phyloP scores from a whole-genome alignment of 2,113 vertebrate species.

The Centrocercus urophasianus region DNA sequence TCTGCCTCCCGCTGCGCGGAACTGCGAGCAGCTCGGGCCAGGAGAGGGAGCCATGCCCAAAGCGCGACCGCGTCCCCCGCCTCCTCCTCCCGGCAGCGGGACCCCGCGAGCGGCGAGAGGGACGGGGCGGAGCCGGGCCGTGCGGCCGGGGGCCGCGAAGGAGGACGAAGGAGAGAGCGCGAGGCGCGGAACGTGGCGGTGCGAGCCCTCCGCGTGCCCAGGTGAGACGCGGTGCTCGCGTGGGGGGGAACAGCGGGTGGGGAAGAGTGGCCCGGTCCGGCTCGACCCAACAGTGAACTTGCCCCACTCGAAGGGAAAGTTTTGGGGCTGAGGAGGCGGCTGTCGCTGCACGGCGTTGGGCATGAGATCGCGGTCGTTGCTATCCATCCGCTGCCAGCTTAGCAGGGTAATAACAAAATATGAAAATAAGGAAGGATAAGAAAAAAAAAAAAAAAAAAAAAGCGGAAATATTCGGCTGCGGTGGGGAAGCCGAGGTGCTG shows the following conservation, averaged over 20 bases:
- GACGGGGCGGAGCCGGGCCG: neutral
- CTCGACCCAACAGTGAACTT: neutral
- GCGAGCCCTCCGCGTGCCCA: neutral
- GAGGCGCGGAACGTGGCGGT: neutral
- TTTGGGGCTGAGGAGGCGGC: neutral
- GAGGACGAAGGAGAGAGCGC: neutral
- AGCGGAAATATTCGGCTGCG: neutral
- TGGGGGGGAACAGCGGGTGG: neutral
- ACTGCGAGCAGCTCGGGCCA: neutral
- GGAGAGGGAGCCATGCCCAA: constrained; percentile 55
- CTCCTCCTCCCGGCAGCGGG: neutral
- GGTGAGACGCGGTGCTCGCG: neutral
- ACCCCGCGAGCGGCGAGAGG: neutral
- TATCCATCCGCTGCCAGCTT: too few relatives aligned
- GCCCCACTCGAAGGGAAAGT: constrained; percentile 6
- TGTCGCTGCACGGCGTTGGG: neutral
- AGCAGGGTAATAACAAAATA: neutral
- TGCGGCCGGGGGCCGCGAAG: neutral
- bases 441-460: neutral
- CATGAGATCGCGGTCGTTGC: too few relatives aligned
- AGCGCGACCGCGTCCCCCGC: neutral
- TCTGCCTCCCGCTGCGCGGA: neutral
- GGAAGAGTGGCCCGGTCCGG: neutral
- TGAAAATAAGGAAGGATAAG: neutral
- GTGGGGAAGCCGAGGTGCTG: neutral